Evolutionary conservation across 2,888 invertebrate genomes (phyloP), one percentile per base, ranked within the genome.

Genomic region (Drosophila antonietae): DNA sequence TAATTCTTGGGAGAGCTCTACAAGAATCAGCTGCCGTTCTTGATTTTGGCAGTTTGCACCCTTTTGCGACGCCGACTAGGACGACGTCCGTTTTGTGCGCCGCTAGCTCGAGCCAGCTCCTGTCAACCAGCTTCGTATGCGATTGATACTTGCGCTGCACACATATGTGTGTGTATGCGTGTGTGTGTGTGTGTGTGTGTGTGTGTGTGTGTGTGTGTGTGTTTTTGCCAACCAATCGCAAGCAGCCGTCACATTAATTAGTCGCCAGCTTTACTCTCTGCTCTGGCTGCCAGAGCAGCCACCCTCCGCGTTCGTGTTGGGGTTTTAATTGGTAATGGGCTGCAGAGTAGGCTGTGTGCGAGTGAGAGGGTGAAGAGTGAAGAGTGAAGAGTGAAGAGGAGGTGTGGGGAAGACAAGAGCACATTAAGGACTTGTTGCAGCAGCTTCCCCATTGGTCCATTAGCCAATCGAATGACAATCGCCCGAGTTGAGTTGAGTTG

Each of bases 181-280:
- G 6, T 33, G 0, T 37, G 3, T 37, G 1, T 37, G 3, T 14
- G 4, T 37, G 35, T 35, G n/a, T 23, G 14, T 4, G 3, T 10
- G 14, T 35, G n/a, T 33, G 31, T 2, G 8, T 18, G 15, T 20
- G 35, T 55, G 12, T 39, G 12, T 55, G 20, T 8, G 2, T 20
- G 12, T n/a, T 15, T 33, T 18, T 9, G 28, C 44, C 28, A 63
- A 20, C 82, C 82, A 78, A 78, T 78, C 52, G 53, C 46, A 79
- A 51, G 35, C 58, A 23, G 43, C 28, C 44, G 20, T 23, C 47
- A 53, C 56, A 70, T 65, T 78, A 78, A 78, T 78, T 82, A 78
- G 62, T 56, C 39, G 23, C 28, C 23, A 56, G 52, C 35, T 35
- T 37, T 35, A 35, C 9, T 20, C 43, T 52, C 52, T 35, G 20